These are phyloP conservation scores for Thamnaconus septentrionalis DNA, from an alignment of 2,113 vertebrate genomes.

Conservation along the genomic window DNA sequence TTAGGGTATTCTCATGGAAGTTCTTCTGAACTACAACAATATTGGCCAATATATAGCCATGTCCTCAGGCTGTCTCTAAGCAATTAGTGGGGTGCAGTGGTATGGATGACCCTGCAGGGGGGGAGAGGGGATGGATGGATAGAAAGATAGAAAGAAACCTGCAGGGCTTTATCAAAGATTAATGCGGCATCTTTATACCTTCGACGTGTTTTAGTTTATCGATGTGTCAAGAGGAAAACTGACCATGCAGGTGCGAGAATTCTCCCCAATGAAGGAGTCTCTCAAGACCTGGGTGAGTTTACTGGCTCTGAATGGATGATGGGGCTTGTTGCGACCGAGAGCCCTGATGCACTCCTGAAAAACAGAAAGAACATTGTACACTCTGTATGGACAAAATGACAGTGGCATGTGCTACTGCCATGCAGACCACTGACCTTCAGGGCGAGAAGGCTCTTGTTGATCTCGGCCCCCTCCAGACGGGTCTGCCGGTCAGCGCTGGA, in stretches of 20 bases:
- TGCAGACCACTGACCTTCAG: conserved; percentile 83
- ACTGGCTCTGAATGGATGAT: conserved; percentile 97
- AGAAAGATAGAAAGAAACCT: too few species aligned
- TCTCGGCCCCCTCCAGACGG: conserved; percentile 94
- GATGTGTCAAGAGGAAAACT: conserved; percentile 24
- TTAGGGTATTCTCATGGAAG: too few species aligned
- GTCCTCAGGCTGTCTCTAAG: too few species aligned
- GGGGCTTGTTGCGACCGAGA: conserved; percentile 95
- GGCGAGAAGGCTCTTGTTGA: conserved; percentile 98
- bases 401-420: not conserved
- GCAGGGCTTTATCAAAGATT: too few species aligned
- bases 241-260: conserved; percentile 98
- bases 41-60: too few species aligned
- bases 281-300: conserved; percentile 98
- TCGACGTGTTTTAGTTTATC: not conserved
- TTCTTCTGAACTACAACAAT: too few species aligned
- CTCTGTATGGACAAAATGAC: not conserved
- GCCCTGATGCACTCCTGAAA: conserved; percentile 96
- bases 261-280: conserved; percentile 98
- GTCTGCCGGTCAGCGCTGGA: conserved; percentile 96
- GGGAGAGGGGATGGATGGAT: too few species aligned
- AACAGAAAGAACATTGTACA: not conserved
- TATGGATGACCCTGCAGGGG: too few species aligned
- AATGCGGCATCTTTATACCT: too few species aligned
- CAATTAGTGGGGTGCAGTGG: too few species aligned